A percentile compares a stretch with the other conserved stretches of the same genome.
phyloP scores from a whole-genome alignment of 2,888 invertebrate species.

The Autographa pulchrina region DNA sequence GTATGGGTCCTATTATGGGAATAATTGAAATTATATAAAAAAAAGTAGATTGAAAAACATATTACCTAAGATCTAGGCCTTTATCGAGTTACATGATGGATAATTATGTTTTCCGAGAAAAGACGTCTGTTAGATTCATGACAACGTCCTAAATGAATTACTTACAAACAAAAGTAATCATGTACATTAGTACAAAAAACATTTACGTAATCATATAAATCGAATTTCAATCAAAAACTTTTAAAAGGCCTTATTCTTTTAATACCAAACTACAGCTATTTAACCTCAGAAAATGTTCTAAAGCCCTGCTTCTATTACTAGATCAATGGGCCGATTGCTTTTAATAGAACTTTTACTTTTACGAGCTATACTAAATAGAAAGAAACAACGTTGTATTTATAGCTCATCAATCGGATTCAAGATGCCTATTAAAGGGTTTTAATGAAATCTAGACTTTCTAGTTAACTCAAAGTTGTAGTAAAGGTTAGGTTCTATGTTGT shows the following conservation, averaged over 20 bases:
- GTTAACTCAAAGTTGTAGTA: background rate
- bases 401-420: background rate
- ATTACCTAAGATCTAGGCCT: too few species aligned
- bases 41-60: too few species aligned
- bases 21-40: too few species aligned
- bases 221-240: background rate
- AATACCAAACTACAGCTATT: slow-evolving; percentile 8
- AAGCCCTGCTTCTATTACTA: slow-evolving; percentile 24
- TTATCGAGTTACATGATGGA: too few species aligned
- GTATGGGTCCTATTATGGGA: too few species aligned
- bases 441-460: background rate
- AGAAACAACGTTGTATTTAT: slow-evolving; percentile 20
- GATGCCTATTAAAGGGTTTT: background rate
- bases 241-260: background rate
- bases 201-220: too few species aligned
- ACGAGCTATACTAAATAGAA: slow-evolving; percentile 40
- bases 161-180: too few species aligned
- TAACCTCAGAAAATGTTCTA: slow-evolving; percentile 27
- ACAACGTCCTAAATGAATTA: too few species aligned
- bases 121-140: too few species aligned
- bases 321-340: slow-evolving; percentile 45
- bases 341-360: slow-evolving; percentile 41
- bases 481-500: too few species aligned
- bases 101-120: too few species aligned
- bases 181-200: too few species aligned